Conservation (phyloP, 2,113 vertebrate genomes). For the Bos indicus region DNA sequence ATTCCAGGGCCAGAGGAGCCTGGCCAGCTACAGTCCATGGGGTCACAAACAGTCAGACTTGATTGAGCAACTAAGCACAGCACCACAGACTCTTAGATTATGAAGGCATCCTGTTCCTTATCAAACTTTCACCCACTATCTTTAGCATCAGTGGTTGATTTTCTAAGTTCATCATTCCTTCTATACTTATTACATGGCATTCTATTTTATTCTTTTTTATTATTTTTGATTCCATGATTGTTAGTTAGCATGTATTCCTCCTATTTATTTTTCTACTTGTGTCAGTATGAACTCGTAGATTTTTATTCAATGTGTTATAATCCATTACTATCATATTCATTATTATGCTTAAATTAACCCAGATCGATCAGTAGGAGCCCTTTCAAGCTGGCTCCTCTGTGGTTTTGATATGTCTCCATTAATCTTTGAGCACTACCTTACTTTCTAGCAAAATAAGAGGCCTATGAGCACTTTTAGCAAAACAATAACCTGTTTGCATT, state of each 20-base stretch:
- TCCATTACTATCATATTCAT: background rate
- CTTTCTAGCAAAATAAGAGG: slow-evolving; percentile 26
- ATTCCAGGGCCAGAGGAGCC: background rate
- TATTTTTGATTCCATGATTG: background rate
- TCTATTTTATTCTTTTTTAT: background rate
- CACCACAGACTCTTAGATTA: background rate
- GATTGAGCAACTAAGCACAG: background rate
- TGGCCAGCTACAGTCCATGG: background rate
- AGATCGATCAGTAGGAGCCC: background rate
- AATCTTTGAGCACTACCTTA: background rate
- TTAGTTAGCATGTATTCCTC: background rate
- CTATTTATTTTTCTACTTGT: background rate
- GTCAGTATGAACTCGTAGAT: background rate
- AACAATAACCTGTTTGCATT: background rate
- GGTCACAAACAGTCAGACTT: background rate
- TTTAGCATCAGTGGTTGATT: background rate
- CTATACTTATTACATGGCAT: background rate
- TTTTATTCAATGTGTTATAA: background rate
- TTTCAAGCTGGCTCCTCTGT: background rate
- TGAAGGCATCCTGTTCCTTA: background rate
- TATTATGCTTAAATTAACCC: background rate
- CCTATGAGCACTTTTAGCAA: background rate
- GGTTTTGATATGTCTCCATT: background rate
- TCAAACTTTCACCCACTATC: background rate
- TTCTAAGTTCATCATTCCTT: background rate